Evolutionary conservation across 2,113 vertebrate species (phyloP).

Genomic region (Zosterops pallidus): DNA sequence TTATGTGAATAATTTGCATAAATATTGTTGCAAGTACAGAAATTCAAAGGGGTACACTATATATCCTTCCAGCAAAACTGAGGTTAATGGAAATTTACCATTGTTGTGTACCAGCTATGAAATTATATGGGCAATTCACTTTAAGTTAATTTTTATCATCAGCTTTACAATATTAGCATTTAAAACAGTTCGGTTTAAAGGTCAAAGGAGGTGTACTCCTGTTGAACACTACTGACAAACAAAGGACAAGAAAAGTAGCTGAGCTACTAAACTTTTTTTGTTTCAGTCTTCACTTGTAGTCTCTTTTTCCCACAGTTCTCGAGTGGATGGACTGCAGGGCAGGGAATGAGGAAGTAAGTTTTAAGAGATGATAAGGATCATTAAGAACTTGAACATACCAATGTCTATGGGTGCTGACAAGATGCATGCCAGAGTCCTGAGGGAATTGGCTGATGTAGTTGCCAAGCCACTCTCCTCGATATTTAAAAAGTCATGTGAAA

Average conservation of each 20-base stretch:
- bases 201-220: background rate
- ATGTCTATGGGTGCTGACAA: rapidly evolving
- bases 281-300: background rate
- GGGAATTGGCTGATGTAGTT: background rate
- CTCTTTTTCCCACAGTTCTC: background rate
- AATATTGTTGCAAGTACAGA: background rate
- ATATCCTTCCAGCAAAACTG: background rate
- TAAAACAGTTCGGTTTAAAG: background rate
- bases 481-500: background rate
- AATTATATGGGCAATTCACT: background rate
- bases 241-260: background rate
- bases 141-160: background rate
- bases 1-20: background rate
- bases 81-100: background rate
- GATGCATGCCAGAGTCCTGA: background rate
- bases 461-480: background rate
- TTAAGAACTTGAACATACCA: background rate
- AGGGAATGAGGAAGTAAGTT: background rate
- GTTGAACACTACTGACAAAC: background rate
- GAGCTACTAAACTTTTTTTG: background rate
- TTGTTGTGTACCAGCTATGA: background rate
- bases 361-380: background rate
- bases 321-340: background rate
- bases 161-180: background rate
- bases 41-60: background rate